phyloP scores from a whole-genome alignment of 2,888 invertebrate species.

The Drosophila trichaetosa region DNA sequence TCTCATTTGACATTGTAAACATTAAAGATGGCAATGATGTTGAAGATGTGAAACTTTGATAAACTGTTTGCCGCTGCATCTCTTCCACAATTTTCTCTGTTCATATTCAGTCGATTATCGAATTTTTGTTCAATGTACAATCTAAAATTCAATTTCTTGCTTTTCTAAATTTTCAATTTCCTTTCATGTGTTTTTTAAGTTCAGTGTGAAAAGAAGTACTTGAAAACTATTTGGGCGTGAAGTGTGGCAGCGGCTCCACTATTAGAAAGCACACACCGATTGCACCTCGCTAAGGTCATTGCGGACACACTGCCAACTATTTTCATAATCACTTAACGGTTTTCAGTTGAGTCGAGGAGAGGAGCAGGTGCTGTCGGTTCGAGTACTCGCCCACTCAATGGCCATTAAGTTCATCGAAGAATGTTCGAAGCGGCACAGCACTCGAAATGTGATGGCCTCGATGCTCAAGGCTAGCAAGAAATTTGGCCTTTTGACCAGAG shows the following conservation, averaged over 20 bases:
- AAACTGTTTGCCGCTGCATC: not conserved
- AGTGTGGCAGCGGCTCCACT: slow-evolving; percentile 60
- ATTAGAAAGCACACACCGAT: slow-evolving; percentile 21
- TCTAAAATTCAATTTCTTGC: not conserved
- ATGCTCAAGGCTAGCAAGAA: slow-evolving; percentile 24
- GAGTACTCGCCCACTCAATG: slow-evolving; percentile 59
- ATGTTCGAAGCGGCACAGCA: slow-evolving; percentile 59
- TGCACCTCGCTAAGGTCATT: slow-evolving; percentile 53
- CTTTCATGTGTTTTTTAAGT: slow-evolving; percentile 5
- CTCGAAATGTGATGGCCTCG: slow-evolving; percentile 54
- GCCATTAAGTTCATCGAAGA: slow-evolving; percentile 79
- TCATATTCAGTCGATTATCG: not conserved
- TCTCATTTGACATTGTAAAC: too few relatives aligned
- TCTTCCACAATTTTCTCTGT: not conserved
- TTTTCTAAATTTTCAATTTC: slow-evolving; percentile 6
- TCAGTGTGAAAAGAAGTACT: slow-evolving; percentile 47
- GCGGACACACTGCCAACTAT: slow-evolving; percentile 66
- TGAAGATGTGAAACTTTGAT: not conserved
- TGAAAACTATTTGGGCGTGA: slow-evolving; percentile 70
- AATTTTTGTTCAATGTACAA: not conserved
- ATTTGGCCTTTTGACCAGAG: slow-evolving; percentile 52
- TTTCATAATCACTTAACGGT: slow-evolving; percentile 75
- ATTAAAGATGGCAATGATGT: not conserved
- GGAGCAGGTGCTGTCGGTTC: slow-evolving; percentile 9
- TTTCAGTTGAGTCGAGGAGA: slow-evolving; percentile 32